Conservation (phyloP, 2,113 vertebrate species). For the Leptodactylus fuscus region DNA sequence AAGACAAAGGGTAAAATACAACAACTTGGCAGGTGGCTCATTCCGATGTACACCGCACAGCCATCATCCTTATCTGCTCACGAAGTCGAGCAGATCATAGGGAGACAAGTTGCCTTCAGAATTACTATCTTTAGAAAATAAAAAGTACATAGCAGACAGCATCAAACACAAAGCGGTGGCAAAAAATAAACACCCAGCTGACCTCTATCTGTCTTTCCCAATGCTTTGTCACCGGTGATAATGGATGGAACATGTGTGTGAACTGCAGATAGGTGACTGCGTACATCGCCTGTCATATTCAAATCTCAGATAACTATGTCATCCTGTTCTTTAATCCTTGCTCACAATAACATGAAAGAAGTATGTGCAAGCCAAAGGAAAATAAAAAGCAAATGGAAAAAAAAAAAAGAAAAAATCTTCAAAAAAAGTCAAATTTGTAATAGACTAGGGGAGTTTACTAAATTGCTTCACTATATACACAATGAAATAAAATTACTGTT, state of each 20-base stretch:
- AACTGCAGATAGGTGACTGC: constrained; percentile 27
- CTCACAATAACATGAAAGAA: neutral
- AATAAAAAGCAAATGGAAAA: neutral
- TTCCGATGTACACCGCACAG: constrained; percentile 4
- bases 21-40: constrained; percentile 9
- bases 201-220: constrained; percentile 45
- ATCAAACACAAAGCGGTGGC: constrained; percentile 13
- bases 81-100: constrained; percentile 15
- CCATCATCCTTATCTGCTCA: constrained; percentile 38
- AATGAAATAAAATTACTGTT: too few relatives aligned
- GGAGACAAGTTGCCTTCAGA: constrained; percentile 36
- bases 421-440: too few relatives aligned
- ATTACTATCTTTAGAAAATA: constrained; percentile 22
- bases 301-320: constrained; percentile 5
- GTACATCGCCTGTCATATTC: constrained; percentile 30
- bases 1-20: constrained; percentile 23
- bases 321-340: neutral
- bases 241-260: constrained; percentile 20
- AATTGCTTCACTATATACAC: neutral
- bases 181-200: constrained; percentile 1
- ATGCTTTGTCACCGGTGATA: constrained; percentile 32
- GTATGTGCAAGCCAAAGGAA: neutral
- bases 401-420: neutral
- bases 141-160: constrained; percentile 30
- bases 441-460: neutral